Percentiles rank a stretch among this genome's conserved stretches.
Conservation (phyloP, 2,888 invertebrate species). For the Scrobipalpa costella region DNA sequence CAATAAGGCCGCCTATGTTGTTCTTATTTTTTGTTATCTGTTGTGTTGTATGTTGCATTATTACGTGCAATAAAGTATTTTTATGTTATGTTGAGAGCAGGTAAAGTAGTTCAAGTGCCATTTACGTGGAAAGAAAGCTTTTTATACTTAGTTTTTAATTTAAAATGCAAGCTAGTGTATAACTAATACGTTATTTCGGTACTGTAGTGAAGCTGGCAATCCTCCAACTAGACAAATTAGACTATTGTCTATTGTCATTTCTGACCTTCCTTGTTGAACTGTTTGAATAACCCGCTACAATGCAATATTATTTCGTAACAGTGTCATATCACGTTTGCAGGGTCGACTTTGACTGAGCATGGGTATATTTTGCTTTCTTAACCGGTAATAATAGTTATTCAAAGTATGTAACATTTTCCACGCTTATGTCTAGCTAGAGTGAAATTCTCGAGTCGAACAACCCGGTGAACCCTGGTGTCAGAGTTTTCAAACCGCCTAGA, state of each 20-base stretch:
- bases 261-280: constrained; percentile 46
- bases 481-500: too few relatives aligned
- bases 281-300: constrained; percentile 39
- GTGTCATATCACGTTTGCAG: constrained; percentile 38
- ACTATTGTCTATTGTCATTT: constrained; percentile 46
- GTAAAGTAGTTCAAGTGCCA: neutral
- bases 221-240: constrained; percentile 51
- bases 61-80: too few relatives aligned
- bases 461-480: too few relatives aligned
- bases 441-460: too few relatives aligned
- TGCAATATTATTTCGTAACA: constrained; percentile 40
- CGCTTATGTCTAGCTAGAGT: too few relatives aligned
- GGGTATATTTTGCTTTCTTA: too few relatives aligned
- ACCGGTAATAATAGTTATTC: too few relatives aligned
- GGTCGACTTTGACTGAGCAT: constrained; percentile 33
- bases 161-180: neutral
- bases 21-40: too few relatives aligned
- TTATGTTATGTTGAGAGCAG: too few relatives aligned
- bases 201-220: constrained; percentile 45
- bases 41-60: too few relatives aligned
- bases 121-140: neutral
- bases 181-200: neutral
- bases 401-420: too few relatives aligned
- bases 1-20: too few relatives aligned
- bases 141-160: neutral